Evolutionary conservation across 2,113 vertebrate genomes (phyloP), one percentile per base, ranked within the genome.

Genomic region (Anser cygnoides): DNA sequence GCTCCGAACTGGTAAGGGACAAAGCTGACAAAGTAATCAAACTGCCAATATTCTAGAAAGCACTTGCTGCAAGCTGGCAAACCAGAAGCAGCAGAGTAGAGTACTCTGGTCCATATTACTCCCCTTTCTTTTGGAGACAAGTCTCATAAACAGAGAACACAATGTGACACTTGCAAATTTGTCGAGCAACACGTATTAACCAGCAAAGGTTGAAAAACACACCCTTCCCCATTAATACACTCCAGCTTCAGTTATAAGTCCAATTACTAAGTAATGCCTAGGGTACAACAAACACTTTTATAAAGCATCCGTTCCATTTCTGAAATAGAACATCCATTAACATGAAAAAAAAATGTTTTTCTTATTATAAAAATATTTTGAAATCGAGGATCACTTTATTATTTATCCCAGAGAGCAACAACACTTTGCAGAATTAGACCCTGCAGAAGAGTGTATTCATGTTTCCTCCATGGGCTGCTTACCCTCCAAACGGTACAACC

Each of bases 301-400:
- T 13, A 54, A 72, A 75, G 43, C 3, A 44, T 29, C 33, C 26
- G 5, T 10, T 31, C 66, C 44, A 11, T 49, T 93, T 67, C 61
- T 63, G 57, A 43, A 77, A 59, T 44, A 49, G 80, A 74, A 63
- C 39, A 59, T 31, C 44, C 19, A 23, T 61, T 23, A 52, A 6
- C 4, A n/a, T 22, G 4, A 10, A 73, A 76, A 76, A 6, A 57
- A 55, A 1, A 0, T 1, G 0, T 20, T n/a, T 73, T 92, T 87
- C n/a, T 88, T 77, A 13, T 39, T 75, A 59, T 4, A 77, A 50
- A 87, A 93, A 63, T 74, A 71, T 84, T 96, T 90, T 59, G 44
- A 35, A 87, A 63, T 28, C 13, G n/a, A 5, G 1, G 73, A 16
- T 44, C 1, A 0, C 46, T 13, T 54, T 54, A 41, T 44, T 89